phyloP scores from a whole-genome alignment of 2,888 invertebrate genomes.

The Pseudoips prasinana region DNA sequence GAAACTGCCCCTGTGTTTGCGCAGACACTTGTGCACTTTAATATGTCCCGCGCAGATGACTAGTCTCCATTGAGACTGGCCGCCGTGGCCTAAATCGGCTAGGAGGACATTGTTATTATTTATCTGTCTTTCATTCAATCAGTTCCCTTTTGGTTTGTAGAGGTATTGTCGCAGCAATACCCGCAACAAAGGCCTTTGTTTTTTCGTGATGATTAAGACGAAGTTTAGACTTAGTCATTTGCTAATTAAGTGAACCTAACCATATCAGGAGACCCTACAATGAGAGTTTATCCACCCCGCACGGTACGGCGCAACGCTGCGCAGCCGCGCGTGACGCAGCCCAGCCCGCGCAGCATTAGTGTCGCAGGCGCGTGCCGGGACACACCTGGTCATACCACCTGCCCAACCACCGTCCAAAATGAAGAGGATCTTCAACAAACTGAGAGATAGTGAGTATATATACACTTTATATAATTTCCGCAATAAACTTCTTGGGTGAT shows the following conservation, averaged over 20 bases:
- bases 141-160: no score
- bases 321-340: slow-evolving; percentile 54
- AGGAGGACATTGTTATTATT: no score
- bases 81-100: no score
- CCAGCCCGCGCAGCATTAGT: slow-evolving; percentile 48
- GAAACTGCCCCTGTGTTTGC: no score
- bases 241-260: slow-evolving; percentile 22
- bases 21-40: no score
- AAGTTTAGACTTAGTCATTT: slow-evolving; percentile 26
- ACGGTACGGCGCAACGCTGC: slow-evolving; percentile 45
- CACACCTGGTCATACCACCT: slow-evolving; percentile 39
- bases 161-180: no score
- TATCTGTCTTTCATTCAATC: no score
- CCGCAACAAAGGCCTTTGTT: not conserved
- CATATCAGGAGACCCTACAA: slow-evolving; percentile 32
- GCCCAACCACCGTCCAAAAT: slow-evolving; percentile 32
- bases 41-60: no score
- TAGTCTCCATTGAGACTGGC: no score
- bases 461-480: slow-evolving; percentile 5
- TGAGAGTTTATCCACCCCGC: slow-evolving; percentile 64
- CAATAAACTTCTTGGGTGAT: no score
- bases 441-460: slow-evolving; percentile 65
- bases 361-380: slow-evolving; percentile 53
- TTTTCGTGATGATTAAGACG: not conserved
- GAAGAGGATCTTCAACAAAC: slow-evolving; percentile 63